Percentiles rank a stretch among this genome's conserved stretches.
phyloP scores from a whole-genome alignment of 2,113 vertebrate species.

The Tragelaphus buxtoni region DNA sequence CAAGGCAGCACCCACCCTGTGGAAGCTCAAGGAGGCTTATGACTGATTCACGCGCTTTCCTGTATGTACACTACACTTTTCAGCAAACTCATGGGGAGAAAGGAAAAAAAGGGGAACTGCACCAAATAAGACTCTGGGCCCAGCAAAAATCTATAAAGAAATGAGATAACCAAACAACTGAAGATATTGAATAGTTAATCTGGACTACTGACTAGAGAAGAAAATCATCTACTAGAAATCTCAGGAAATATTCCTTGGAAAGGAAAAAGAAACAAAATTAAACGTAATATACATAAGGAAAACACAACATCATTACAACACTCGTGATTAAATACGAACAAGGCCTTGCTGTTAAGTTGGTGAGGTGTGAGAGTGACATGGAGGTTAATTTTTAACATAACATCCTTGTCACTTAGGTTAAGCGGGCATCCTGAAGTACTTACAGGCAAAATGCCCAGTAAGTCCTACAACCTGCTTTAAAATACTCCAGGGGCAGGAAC shows the following conservation, averaged over 20 bases:
- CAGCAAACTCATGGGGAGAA: background rate
- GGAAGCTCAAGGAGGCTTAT: background rate
- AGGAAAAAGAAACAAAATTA: background rate
- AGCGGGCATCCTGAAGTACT: accelerated
- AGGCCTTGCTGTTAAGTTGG: accelerated
- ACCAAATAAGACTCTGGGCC: background rate
- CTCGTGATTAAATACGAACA: accelerated
- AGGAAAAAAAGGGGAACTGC: too few relatives aligned
- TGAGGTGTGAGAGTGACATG: accelerated
- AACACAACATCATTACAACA: background rate
- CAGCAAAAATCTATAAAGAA: too few relatives aligned
- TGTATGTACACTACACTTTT: accelerated
- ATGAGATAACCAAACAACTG: too few relatives aligned
- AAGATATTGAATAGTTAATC: too few relatives aligned
- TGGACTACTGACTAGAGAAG: too few relatives aligned
- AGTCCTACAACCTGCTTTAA: background rate
- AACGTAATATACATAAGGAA: accelerated
- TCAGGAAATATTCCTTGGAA: too few relatives aligned
- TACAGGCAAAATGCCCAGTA: background rate
- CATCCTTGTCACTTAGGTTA: background rate
- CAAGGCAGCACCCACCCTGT: accelerated
- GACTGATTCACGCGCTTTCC: background rate
- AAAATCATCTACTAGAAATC: too few relatives aligned
- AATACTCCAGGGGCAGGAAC: accelerated
- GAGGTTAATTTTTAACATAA: background rate